phyloP scores from a whole-genome alignment of 1,140 invertebrate species.

The Eciton burchellii region DNA sequence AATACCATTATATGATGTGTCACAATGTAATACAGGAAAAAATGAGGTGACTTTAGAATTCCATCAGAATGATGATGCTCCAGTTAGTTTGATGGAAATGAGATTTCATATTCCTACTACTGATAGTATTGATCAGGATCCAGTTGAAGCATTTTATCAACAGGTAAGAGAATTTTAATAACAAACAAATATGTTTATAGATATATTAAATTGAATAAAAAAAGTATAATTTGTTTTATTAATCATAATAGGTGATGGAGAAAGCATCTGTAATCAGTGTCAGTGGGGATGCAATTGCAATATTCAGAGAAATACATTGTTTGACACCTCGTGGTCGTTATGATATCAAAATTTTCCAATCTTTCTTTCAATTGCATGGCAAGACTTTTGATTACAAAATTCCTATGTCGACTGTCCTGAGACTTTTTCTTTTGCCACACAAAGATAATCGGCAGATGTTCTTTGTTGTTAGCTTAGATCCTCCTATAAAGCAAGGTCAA shows the following conservation, averaged over 20 bases:
- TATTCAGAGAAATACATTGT: conserved; percentile 98
- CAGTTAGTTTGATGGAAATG: conserved; percentile 98
- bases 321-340: conserved; percentile 99
- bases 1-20: conserved; percentile 97
- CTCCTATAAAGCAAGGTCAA: conserved; percentile 99
- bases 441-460: conserved; percentile 99
- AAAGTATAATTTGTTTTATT: background rate
- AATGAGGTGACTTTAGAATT: conserved; percentile 99
- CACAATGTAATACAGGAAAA: conserved; percentile 98
- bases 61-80: conserved; percentile 99
- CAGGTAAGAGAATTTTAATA: conserved; percentile 82
- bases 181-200: background rate
- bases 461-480: conserved; percentile 99
- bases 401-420: conserved; percentile 97
- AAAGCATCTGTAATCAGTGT: conserved; percentile 99
- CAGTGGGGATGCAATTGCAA: conserved; percentile 98
- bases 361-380: conserved; percentile 99
- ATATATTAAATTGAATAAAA: background rate
- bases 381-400: conserved; percentile 99
- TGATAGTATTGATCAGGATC: conserved; percentile 94
- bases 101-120: conserved; percentile 97
- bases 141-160: conserved; percentile 97
- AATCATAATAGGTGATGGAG: conserved; percentile 90
- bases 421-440: conserved; percentile 98
- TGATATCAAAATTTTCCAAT: conserved; percentile 99